phyloP scores from a whole-genome alignment of 2,113 vertebrate genomes.

The Tiliqua scincoides region DNA sequence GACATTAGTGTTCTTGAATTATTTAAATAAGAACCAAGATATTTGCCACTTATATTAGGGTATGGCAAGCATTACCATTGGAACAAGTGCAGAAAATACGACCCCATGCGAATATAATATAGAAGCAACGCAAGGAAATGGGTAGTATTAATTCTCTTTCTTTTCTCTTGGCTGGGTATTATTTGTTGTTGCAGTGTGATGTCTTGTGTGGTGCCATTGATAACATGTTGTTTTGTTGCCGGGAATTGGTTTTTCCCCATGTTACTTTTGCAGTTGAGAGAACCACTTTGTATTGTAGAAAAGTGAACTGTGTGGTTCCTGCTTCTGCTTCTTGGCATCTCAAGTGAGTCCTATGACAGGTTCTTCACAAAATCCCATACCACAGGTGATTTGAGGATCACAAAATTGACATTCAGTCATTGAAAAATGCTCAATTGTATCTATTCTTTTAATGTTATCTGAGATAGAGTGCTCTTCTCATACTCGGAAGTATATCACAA shows the following conservation, averaged over 20 bases:
- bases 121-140: background rate
- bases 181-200: slow-evolving; percentile 18
- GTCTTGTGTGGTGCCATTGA: background rate
- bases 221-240: slow-evolving; percentile 23
- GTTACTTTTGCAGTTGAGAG: slow-evolving; percentile 67
- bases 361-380: slow-evolving; percentile 59
- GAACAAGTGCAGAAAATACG: slow-evolving; percentile 47
- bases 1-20: slow-evolving; percentile 67
- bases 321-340: slow-evolving; percentile 30
- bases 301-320: slow-evolving; percentile 49
- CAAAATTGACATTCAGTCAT: no score
- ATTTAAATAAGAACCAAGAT: slow-evolving; percentile 68
- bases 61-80: slow-evolving; percentile 45
- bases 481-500: no score
- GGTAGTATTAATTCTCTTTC: slow-evolving; percentile 4
- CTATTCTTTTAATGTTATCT: no score
- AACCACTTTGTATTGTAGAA: slow-evolving; percentile 57
- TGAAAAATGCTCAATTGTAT: no score
- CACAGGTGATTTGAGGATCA: no score
- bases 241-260: slow-evolving; percentile 37
- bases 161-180: slow-evolving; percentile 13
- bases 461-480: no score
- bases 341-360: slow-evolving; percentile 46
- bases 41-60: slow-evolving; percentile 41
- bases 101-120: fast-evolving